A percentile compares a stretch with the other conserved stretches of the same genome.
Evolutionary conservation across 2,888 invertebrate genomes (phyloP).

Genomic region (Antheraea assamensis): DNA sequence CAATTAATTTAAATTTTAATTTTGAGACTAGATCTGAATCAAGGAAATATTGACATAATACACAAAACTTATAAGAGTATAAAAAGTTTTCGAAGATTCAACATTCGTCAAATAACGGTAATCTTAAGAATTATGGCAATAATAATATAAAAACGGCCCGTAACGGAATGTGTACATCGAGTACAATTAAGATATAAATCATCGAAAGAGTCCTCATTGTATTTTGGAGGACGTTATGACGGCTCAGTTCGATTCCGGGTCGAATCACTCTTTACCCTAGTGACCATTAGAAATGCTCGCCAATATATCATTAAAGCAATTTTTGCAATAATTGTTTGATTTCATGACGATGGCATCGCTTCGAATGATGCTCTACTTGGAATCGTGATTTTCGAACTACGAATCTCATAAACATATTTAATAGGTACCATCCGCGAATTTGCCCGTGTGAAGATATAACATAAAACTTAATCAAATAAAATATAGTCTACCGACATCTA

Average conservation of each 20-base stretch:
- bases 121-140: constrained; percentile 62
- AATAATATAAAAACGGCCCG: constrained; percentile 61
- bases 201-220: constrained; percentile 71
- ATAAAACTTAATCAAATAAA: too few species aligned
- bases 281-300: constrained; percentile 77
- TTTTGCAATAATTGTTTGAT: constrained; percentile 80
- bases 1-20: too few species aligned
- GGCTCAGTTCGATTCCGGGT: constrained; percentile 65
- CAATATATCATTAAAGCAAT: constrained; percentile 82
- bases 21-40: constrained; percentile 32
- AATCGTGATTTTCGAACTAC: constrained; percentile 5
- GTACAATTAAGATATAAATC: constrained; percentile 80
- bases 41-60: neutral
- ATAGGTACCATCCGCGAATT: too few species aligned
- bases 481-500: too few species aligned
- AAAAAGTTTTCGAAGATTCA: neutral
- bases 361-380: constrained; percentile 59
- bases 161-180: constrained; percentile 58
- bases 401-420: neutral
- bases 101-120: constrained; percentile 24
- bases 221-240: constrained; percentile 77
- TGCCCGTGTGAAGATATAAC: too few species aligned
- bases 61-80: neutral
- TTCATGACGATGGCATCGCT: constrained; percentile 44
- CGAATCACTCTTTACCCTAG: constrained; percentile 68